Evolutionary conservation across 2,113 vertebrate genomes (phyloP), one percentile per base, ranked within the genome.

Genomic region (Tychaedon coryphoeus): DNA sequence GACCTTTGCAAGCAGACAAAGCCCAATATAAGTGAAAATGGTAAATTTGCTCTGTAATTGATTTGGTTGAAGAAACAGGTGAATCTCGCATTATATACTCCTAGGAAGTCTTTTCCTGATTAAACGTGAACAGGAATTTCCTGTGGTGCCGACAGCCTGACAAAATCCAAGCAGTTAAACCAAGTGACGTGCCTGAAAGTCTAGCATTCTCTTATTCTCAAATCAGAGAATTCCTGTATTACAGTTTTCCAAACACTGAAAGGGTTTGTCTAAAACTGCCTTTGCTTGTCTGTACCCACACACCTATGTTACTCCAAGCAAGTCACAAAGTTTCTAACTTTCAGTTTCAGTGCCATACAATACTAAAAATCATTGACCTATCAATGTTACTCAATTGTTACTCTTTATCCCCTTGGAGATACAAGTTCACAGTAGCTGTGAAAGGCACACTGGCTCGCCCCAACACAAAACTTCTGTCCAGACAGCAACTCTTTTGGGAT

Each of bases 251-350:
- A 69, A 31, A 60, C 19, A 74, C 6, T 13, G 23, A 23, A 5
- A 48, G 5, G 2, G 4, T 11, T 26, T 8, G 89, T 54, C 31
- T 65, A 38, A 81, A 86, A 57, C 22, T 40, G 13, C 33, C 28
- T 53, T 60, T 53, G 1, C 2, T 0, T 31, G 16, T 36, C 23
- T 34, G 53, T 57, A 74, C 12, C 3, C 25, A 29, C 25, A 23
- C 4, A 90, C 12, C 10, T 24, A 7, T 3, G 14, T 29, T 0
- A 0, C 42, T 65, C 5, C 5, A 33, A 34, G 8, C 26, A 76
- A 69, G 19, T 7, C 22, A 61, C 0, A 0, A 1, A 0, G n/a
- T 34, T 81, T 42, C 69, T 82, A 67, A 82, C 51, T 7, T 18
- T 78, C n/a, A 24, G 17, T 65, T 70, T 77, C 38, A 42, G 18